Conservation (phyloP, 2,797 vertebrate genomes). For the Anisognathus igniventris region DNA sequence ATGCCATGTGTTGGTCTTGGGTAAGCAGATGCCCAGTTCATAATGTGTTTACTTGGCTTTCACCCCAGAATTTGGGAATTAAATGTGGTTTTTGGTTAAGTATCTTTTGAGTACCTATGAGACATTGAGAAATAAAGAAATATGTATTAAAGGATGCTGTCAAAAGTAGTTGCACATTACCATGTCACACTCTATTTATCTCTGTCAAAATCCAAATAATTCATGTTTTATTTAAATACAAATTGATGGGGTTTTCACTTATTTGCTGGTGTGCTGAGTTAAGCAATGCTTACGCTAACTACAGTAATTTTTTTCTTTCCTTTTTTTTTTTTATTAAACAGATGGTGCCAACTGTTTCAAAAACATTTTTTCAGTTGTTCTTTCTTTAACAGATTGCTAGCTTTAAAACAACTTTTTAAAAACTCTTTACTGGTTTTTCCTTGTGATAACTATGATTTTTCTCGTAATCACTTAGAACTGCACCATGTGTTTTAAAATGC, state of each 20-base stretch:
- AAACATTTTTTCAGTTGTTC: not conserved
- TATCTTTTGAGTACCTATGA: constrained; percentile 4
- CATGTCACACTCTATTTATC: not conserved
- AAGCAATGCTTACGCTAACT: not conserved
- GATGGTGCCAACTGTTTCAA: constrained; percentile 23
- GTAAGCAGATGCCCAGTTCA: constrained; percentile 1
- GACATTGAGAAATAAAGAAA: not conserved
- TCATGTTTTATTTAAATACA: not conserved
- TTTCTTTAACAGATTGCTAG: not conserved
- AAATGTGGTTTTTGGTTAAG: constrained; percentile 17
- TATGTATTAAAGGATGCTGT: not conserved
- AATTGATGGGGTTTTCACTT: not conserved
- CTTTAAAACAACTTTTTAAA: not conserved
- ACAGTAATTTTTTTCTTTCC: not conserved
- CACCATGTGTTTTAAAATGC: not conserved
- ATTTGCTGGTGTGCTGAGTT: constrained; percentile 11
- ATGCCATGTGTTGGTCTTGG: constrained; percentile 15
- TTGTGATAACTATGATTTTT: not conserved
- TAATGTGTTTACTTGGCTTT: constrained; percentile 45
- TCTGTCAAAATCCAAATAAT: not conserved
- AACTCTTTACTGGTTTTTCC: not conserved
- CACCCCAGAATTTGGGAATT: not conserved
- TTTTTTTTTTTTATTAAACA: not conserved
- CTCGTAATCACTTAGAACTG: not conserved
- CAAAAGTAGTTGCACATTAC: not conserved